Evolutionary conservation across 2,888 invertebrate species (phyloP), one percentile per base, ranked within the genome.

Genomic region (Ophraella communa): DNA sequence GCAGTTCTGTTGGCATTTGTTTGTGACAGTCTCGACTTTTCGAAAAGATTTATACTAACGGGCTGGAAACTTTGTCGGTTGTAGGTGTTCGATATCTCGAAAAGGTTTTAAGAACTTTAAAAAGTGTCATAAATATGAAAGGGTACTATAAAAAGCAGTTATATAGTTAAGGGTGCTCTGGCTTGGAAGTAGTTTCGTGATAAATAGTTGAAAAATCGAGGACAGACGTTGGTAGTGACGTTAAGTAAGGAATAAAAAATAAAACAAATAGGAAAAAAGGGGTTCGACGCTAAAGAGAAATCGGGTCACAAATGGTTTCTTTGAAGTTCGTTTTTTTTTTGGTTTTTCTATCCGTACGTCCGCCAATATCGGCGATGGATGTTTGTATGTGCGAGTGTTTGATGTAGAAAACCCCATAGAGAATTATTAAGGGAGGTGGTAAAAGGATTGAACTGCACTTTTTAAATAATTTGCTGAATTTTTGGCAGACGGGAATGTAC

Each of bases 101-200:
- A 60, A 53, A n/a, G 44, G 30, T 53, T 55, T 65, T 42, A 39
- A 65, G 64, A 68, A 68, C 64, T 68, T 68, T 66, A 62, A 64
- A 66, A 66, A 64, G 60, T 64, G 52, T 58, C 66, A 66, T 69
- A 69, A 69, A 69, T 69, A 69, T 69, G 62, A 65, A 60, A 45
- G 63, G 62, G 39, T 21, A 64, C 53, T 52, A 64, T 69, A 64
- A 66, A 69, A 66, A 62, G 54, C 60, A 57, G 62, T 62, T 66
- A 69, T 64, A 64, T 51, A 63, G 61, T 62, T 49, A 18, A 58
- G 39, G 39, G 21, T 45, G 20, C 21, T 45, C n/a, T 45, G n/a
- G 21, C n/a, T 45, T 51, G 18, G 49, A 27, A 51, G 17, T 51
- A 51, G 62, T 62, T 64, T 64, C 42, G 58, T 62, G 62, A 67